phyloP scores from a whole-genome alignment of 2,797 vertebrate genomes.

The Pelodytes ibericus region DNA sequence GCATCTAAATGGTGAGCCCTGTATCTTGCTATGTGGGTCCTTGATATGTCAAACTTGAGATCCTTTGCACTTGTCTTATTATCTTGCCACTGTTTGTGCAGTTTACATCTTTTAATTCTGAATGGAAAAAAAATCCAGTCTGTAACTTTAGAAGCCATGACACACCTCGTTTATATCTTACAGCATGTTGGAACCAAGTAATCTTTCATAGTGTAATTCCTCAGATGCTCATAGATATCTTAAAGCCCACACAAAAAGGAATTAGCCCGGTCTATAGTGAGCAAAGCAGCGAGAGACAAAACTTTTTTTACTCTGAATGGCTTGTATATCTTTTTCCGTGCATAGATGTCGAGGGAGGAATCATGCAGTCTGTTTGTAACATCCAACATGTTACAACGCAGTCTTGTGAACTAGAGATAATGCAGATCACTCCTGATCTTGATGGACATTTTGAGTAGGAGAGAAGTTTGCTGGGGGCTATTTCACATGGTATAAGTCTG shows the following conservation, averaged over 20 bases:
- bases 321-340: not conserved
- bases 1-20: too few species aligned
- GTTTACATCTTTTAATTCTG: not conserved
- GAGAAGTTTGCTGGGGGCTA: conserved; percentile 19
- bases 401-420: not conserved
- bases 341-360: not conserved
- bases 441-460: conserved; percentile 4
- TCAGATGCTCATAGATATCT: not conserved
- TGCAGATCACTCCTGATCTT: not conserved
- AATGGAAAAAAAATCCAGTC: not conserved
- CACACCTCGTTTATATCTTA: not conserved
- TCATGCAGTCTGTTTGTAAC: not conserved
- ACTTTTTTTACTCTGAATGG: not conserved
- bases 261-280: not conserved
- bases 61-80: too few species aligned
- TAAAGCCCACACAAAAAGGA: not conserved
- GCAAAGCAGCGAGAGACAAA: not conserved
- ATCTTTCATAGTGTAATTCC: too few species aligned
- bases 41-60: too few species aligned
- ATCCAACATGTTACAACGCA: conserved; percentile 2
- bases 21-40: too few species aligned
- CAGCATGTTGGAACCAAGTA: not conserved
- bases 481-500: conserved; percentile 28
- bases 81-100: too few species aligned
- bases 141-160: not conserved